Evolutionary conservation across 2,888 invertebrate genomes (phyloP).

Genomic region (Tenthredo scrophulariae): DNA sequence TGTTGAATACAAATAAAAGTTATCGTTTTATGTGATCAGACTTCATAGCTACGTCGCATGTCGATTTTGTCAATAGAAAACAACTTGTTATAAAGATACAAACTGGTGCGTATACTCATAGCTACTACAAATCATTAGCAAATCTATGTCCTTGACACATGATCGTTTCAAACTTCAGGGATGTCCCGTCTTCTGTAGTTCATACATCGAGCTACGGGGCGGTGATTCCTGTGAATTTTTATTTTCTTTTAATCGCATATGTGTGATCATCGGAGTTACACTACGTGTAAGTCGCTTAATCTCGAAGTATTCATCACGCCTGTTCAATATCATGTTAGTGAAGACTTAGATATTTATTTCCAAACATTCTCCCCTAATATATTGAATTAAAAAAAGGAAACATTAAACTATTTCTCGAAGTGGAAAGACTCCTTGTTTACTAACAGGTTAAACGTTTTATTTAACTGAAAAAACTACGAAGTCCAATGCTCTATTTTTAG

Average conservation of each 20-base stretch:
- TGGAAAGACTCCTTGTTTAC: not conserved
- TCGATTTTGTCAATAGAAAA: not conserved
- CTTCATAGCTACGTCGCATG: not conserved
- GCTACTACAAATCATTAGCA: not conserved
- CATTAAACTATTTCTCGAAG: not conserved
- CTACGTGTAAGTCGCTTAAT: not conserved
- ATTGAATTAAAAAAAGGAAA: not conserved
- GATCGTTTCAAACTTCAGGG: slow-evolving; percentile 56
- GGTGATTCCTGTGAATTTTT: slow-evolving; percentile 54
- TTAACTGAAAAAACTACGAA: not conserved
- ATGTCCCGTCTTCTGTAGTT: slow-evolving; percentile 60
- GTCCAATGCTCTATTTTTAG: not conserved
- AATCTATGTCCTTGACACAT: slow-evolving; percentile 10
- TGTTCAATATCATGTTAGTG: not conserved
- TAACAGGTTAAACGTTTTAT: not conserved
- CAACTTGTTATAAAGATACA: not conserved
- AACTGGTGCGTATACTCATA: slow-evolving; percentile 18
- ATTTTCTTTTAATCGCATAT: not conserved
- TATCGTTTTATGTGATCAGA: not conserved
- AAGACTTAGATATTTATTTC: not conserved
- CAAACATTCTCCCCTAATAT: not conserved
- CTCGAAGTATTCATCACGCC: not conserved
- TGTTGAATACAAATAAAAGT: not conserved
- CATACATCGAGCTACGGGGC: not conserved
- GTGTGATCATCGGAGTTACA: not conserved